A percentile compares a stretch with the other conserved stretches of the same genome.
phyloP scores from a whole-genome alignment of 2,797 vertebrate species.

The Bradypodion ventrale region DNA sequence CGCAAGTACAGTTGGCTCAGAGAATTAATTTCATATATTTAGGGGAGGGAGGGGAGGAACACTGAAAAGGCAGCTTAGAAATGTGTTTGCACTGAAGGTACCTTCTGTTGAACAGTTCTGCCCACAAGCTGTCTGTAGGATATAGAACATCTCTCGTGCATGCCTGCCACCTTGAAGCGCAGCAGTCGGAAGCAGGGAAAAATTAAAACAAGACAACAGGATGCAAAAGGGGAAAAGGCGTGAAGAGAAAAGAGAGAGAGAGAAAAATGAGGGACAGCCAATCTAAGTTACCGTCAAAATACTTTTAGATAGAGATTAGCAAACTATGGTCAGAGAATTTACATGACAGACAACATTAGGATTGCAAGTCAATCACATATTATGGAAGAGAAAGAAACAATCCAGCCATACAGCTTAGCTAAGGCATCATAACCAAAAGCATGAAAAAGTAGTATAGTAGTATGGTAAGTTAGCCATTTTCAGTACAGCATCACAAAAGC shows the following conservation, averaged over 20 bases:
- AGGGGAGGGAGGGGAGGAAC: constrained; percentile 16
- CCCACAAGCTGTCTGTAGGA: constrained; percentile 97
- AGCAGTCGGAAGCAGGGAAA: constrained; percentile 85
- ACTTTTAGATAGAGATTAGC: constrained; percentile 84
- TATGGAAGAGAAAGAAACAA: constrained; percentile 67
- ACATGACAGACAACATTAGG: constrained; percentile 80
- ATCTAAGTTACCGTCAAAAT: constrained; percentile 80
- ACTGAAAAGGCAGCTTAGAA: constrained; percentile 74
- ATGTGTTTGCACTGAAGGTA: constrained; percentile 88
- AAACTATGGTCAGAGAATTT: constrained; percentile 82
- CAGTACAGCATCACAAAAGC: constrained; percentile 55
- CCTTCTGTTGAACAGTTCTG: constrained; percentile 99
- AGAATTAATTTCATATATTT: constrained; percentile 60
- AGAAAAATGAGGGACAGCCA: constrained; percentile 84
- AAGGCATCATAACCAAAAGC: constrained; percentile 76
- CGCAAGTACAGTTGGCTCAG: constrained; percentile 76
- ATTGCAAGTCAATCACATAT: constrained; percentile 79
- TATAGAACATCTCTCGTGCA: constrained; percentile 98
- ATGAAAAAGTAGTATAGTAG: constrained; percentile 58
- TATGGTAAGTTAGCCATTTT: constrained; percentile 59
- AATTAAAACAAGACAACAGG: constrained; percentile 75
- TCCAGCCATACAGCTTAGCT: constrained; percentile 81
- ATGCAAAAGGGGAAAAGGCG: constrained; percentile 77
- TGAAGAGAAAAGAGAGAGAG: constrained; percentile 77
- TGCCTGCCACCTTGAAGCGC: constrained; percentile 95